Percentiles rank a stretch among this genome's conserved stretches.
These are phyloP conservation scores for Portevinia maculata DNA, from an alignment of 2,888 invertebrate species.

Conservation along the genomic window DNA sequence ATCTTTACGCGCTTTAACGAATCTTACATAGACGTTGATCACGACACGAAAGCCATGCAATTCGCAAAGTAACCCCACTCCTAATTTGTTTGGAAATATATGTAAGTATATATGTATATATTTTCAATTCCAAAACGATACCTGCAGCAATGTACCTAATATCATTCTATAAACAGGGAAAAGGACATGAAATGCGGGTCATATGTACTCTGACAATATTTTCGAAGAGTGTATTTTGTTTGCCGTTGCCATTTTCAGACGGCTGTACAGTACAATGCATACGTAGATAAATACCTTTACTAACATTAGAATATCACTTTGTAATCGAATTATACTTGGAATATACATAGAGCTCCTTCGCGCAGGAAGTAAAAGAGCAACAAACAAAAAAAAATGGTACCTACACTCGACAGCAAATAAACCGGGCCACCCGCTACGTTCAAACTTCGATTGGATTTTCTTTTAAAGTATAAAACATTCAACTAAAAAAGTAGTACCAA, in stretches of 20 bases:
- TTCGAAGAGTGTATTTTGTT: slow-evolving; percentile 18
- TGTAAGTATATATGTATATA: too few relatives aligned
- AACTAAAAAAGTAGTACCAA: too few relatives aligned
- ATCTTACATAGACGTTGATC: slow-evolving; percentile 24
- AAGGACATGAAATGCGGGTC: slow-evolving; percentile 37
- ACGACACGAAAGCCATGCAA: slow-evolving; percentile 46
- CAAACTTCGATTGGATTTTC: too few relatives aligned
- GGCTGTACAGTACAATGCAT: slow-evolving; percentile 13
- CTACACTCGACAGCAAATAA: too few relatives aligned
- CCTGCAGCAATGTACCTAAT: slow-evolving; percentile 6
- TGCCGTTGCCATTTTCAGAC: slow-evolving; percentile 40
- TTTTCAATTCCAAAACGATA: slow-evolving; percentile 13
- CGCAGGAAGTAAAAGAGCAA: slow-evolving; percentile 18
- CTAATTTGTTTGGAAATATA: too few relatives aligned
- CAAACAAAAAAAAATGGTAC: background rate
- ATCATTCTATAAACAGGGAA: slow-evolving; percentile 24
- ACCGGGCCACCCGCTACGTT: too few relatives aligned
- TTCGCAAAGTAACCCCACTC: slow-evolving; percentile 3
- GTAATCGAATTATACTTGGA: slow-evolving; percentile 51
- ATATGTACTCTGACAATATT: slow-evolving; percentile 31
- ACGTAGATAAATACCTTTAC: slow-evolving; percentile 51
- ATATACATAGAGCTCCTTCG: background rate
- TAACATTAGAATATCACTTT: slow-evolving; percentile 34
- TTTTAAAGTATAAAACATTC: too few relatives aligned
- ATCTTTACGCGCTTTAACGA: slow-evolving; percentile 39